phyloP scores from a whole-genome alignment of 2,797 vertebrate genomes.

The Poeciliopsis gracilis region DNA sequence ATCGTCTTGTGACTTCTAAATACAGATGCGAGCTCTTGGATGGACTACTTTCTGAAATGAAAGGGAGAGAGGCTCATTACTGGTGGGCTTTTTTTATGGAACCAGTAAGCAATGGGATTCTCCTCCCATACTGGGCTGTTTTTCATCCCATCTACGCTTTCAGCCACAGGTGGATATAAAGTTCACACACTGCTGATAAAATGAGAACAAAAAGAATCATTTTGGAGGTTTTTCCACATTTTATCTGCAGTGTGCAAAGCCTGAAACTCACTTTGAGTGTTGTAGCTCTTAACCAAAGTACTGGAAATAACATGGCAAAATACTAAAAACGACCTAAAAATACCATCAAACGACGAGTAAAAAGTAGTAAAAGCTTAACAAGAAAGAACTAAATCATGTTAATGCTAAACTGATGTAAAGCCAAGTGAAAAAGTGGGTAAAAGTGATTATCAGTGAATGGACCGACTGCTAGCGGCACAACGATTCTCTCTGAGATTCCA shows the following conservation, averaged over 20 bases:
- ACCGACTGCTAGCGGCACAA: constrained; percentile 27
- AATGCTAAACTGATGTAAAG: not conserved
- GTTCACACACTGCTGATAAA: not conserved
- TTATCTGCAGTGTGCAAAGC: not conserved
- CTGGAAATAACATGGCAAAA: not conserved
- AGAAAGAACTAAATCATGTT: not conserved
- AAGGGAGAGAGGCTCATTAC: constrained; percentile 8
- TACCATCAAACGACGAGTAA: not conserved
- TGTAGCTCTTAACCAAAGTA: not conserved
- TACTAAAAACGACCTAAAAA: not conserved
- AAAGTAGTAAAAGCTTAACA: not conserved
- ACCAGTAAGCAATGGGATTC: not conserved
- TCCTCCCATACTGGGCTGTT: not conserved
- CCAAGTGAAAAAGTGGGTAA: not conserved
- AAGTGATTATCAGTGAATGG: not conserved
- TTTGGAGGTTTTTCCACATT: not conserved
- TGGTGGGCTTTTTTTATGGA: not conserved
- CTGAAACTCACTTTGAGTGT: not conserved
- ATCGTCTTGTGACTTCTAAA: constrained; percentile 58
- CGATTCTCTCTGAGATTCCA: constrained; percentile 34
- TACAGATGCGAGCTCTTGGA: constrained; percentile 24
- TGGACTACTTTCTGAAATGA: not conserved
- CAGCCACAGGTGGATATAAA: not conserved
- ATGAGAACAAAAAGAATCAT: not conserved
- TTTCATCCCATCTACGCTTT: not conserved